Percentiles rank a stretch among this genome's conserved stretches.
phyloP scores from a whole-genome alignment of 1,140 invertebrate species.

The Camponotus floridanus region DNA sequence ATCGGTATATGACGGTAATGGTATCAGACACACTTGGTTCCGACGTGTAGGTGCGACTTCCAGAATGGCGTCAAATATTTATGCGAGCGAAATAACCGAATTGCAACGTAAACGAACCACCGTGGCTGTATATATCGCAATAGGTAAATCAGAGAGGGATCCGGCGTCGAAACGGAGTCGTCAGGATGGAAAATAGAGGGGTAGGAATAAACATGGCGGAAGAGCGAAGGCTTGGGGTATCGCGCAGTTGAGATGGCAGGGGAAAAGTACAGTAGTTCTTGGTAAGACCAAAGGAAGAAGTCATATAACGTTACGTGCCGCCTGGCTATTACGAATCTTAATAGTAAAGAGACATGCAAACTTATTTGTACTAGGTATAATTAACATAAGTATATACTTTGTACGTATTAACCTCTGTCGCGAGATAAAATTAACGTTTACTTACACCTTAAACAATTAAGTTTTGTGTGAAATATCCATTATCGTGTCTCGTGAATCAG shows the following conservation, averaged over 20 bases:
- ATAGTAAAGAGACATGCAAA: constrained; percentile 78
- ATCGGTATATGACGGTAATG: constrained; percentile 56
- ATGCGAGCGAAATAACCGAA: constrained; percentile 78
- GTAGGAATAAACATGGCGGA: constrained; percentile 66
- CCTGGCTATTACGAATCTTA: constrained; percentile 66
- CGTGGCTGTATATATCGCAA: constrained; percentile 49
- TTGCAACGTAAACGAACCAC: constrained; percentile 77
- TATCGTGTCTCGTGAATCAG: constrained; percentile 16
- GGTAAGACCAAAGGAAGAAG: constrained; percentile 57
- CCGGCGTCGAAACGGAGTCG: constrained; percentile 68
- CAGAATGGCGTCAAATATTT: constrained; percentile 78
- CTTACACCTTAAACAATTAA: constrained; percentile 45
- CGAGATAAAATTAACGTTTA: constrained; percentile 50
- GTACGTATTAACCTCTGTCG: constrained; percentile 64
- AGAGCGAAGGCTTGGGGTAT: constrained; percentile 16
- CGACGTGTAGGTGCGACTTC: constrained; percentile 72
- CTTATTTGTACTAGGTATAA: constrained; percentile 78
- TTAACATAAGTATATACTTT: constrained; percentile 78
- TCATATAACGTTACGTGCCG: constrained; percentile 69
- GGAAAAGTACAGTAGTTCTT: constrained; percentile 49
- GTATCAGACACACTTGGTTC: constrained; percentile 71
- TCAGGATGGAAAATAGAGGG: constrained; percentile 58
- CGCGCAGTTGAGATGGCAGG: constrained; percentile 30
- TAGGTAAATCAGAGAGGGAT: constrained; percentile 76
- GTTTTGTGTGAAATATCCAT: constrained; percentile 11